Base-by-base conservation (phyloP, 1,140 invertebrate genomes). In the Ganaspis sp. region DNA sequence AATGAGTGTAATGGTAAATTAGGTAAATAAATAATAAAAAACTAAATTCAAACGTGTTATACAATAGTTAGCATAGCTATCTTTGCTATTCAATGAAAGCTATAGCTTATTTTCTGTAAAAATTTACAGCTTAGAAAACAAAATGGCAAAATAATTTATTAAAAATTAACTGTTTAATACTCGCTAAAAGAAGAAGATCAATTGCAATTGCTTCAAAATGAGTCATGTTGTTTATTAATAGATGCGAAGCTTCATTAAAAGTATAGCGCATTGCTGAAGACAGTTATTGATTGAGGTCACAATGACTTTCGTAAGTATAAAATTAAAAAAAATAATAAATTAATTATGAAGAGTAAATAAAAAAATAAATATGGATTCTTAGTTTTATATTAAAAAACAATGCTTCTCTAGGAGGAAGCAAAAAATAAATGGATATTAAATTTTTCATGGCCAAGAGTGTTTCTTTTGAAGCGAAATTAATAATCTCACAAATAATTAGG, bases 241-340 rank as follows among this genome's bases (percentile, higher is more conserved):
- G 74, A 76, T 80, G 82, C 80, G 77, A 79, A 77, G 81, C 79
- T 83, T 80, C 79, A 81, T 81, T 72, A 76, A 83, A 64, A 79
- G 69, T 81, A 83, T 74, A 81, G 77, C 81, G 76, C 79, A 83
- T 79, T 74, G 79, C 79, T 81, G 70, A 76, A 78, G 82, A 76
- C 82, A 77, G 72, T 74, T 83, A 79, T 81, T 79, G 69, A 45
- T 77, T 79, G 78, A 75, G 76, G 78, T 70, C 12, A 49, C n/a
- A 5, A 49, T 49, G n/a, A 49, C 8, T 49, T n/a, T 49, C 3
- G 6, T n/a, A 49, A 49, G 15, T 0, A 17, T 12, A 37, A n/a
- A 58, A 70, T 15, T 21, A 49, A 70, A 77, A 45, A 70, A 29
- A n/a, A n/a, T n/a, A n/a, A n/a, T n/a, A n/a, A n/a, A n/a, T n/a